A percentile compares a stretch with the other conserved stretches of the same genome.
Evolutionary conservation across 2,113 vertebrate species (phyloP).

Genomic region (Morone saxatilis): DNA sequence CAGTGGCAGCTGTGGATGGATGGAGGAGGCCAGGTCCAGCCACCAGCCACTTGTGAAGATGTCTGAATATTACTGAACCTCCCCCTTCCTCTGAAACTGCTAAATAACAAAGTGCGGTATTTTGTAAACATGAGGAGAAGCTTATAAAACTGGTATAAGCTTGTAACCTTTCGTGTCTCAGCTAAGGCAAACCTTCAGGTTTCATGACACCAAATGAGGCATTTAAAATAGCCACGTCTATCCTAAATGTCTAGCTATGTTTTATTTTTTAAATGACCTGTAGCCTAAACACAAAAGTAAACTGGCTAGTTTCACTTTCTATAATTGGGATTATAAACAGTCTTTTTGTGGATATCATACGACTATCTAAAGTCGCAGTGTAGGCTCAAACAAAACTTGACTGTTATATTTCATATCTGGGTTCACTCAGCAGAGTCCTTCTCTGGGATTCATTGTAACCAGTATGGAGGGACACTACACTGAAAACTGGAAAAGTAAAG

Average conservation of each 20-base stretch:
- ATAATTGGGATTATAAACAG: not conserved
- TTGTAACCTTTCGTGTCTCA: conserved; percentile 1
- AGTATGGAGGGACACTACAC: not conserved
- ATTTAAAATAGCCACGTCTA: not conserved
- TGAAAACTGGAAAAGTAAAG: not conserved
- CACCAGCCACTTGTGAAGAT: conserved; percentile 39
- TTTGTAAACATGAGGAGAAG: conserved; percentile 7
- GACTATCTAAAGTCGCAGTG: not conserved
- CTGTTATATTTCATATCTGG: not conserved
- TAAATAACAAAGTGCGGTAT: conserved; percentile 11
- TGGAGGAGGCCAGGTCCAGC: conserved; percentile 33
- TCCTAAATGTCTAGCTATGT: not conserved
- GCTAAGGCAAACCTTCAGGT: not conserved
- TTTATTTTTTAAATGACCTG: not conserved
- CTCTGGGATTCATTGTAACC: not conserved
- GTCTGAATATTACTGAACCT: not conserved
- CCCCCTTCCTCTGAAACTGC: not conserved
- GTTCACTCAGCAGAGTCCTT: not conserved
- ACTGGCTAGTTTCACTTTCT: not conserved
- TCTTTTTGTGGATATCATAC: not conserved
- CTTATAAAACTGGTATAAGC: not conserved
- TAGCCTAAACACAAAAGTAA: not conserved
- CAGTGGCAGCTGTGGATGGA: conserved; percentile 51
- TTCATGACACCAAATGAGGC: not conserved
- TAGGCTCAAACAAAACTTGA: not conserved